Evolutionary conservation across 2,797 vertebrate genomes (phyloP).

Genomic region (Microctenopoma steveboyesi): DNA sequence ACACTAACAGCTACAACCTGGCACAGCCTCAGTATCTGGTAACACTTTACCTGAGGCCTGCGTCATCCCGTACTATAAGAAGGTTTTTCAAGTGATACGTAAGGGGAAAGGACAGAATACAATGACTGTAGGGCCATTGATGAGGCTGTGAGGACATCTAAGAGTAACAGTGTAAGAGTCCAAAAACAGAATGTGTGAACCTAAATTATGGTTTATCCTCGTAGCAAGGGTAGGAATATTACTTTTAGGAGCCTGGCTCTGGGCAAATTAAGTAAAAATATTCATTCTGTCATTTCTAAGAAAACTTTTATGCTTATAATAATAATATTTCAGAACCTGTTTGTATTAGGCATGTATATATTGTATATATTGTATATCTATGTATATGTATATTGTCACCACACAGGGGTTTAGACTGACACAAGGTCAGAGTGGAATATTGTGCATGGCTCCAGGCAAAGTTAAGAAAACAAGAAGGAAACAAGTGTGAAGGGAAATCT

Average conservation of each 20-base stretch:
- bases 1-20: constrained; percentile 64
- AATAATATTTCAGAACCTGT: constrained; percentile 50
- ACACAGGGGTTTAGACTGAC: constrained; percentile 29
- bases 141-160: constrained; percentile 55
- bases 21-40: constrained; percentile 60
- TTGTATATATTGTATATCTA: no score
- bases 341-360: constrained; percentile 14
- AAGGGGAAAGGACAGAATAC: constrained; percentile 57
- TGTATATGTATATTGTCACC: constrained; percentile 13
- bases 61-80: constrained; percentile 63
- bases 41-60: constrained; percentile 71
- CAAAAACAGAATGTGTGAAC: constrained; percentile 11
- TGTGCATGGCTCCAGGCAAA: constrained; percentile 22
- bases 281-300: constrained; percentile 31
- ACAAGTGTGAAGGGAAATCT: constrained; percentile 60
- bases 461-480: constrained; percentile 52
- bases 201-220: not conserved
- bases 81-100: constrained; percentile 59
- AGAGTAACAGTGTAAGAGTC: constrained; percentile 52
- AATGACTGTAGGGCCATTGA: constrained; percentile 50
- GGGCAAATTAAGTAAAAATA: not conserved
- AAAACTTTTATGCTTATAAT: not conserved
- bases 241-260: constrained; percentile 23
- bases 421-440: constrained; percentile 62
- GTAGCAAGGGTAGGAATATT: constrained; percentile 20